A percentile compares a stretch with the other conserved stretches of the same genome.
Conservation (phyloP, 2,888 invertebrate genomes). For the Saturnia japonica region DNA sequence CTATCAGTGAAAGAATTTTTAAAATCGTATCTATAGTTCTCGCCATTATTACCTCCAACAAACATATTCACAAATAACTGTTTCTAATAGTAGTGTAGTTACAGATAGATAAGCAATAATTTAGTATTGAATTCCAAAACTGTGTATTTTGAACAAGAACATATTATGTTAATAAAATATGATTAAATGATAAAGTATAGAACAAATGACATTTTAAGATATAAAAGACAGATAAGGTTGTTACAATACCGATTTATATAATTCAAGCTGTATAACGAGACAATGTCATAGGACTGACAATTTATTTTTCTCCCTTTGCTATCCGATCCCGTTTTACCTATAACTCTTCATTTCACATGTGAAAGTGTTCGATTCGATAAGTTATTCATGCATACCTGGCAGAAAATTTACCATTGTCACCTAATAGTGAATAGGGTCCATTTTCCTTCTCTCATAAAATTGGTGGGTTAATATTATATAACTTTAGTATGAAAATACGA, state of each 20-base stretch:
- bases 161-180: too few species aligned
- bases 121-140: too few species aligned
- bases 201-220: too few species aligned
- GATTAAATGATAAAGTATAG: too few species aligned
- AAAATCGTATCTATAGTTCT: too few species aligned
- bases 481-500: slow-evolving; percentile 5
- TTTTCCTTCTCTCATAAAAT: slow-evolving; percentile 11
- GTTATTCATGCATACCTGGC: slow-evolving; percentile 9
- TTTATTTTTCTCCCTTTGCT: background rate
- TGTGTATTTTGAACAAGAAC: too few species aligned
- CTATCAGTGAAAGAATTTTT: too few species aligned
- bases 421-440: slow-evolving; percentile 8
- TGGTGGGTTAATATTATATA: slow-evolving; percentile 9
- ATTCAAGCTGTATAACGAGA: background rate
- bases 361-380: slow-evolving; percentile 7
- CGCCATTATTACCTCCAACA: too few species aligned
- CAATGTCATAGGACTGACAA: background rate
- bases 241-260: background rate
- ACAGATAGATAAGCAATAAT: too few species aligned
- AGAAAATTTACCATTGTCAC: slow-evolving; percentile 10
- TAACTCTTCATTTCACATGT: slow-evolving; percentile 8
- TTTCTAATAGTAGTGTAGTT: too few species aligned
- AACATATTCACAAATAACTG: too few species aligned
- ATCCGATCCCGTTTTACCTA: background rate
- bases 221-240: too few species aligned